Base-by-base conservation (phyloP, 2,888 invertebrate species). In the Thyatira batis region DNA sequence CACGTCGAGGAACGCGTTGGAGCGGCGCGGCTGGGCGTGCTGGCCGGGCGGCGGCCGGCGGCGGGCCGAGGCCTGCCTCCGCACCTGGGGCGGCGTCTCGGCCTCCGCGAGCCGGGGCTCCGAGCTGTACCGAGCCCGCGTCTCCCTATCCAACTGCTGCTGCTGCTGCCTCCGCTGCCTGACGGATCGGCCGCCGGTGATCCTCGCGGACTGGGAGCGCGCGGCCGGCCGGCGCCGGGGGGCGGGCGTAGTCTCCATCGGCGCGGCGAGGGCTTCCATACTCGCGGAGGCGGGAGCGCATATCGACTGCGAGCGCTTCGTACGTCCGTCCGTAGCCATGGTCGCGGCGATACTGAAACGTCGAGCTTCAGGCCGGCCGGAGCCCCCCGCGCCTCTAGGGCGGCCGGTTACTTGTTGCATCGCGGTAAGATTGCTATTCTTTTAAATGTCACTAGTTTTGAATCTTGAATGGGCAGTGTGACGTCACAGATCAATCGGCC, bases 231-330 rank as follows among this genome's bases (percentile, higher is more conserved):
- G 87, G 11, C 95, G 92, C 45, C 94, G 89, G 48, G 93, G 93
- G 9, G 93, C 93, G 53, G 93, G 93, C 57, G 93, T 93, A 50
- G 89, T 91, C 67, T 93, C 93, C 65, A 90, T 89, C 45, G 93
- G 92, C 45, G 92, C 87, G 55, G 92, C 92, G 52, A 94, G 85
- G 44, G 93, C 93, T 78, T 95, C 95, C 94, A 95, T 94, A 80
- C 94, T 95, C 80, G 92, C 90, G 76, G 94, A 93, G 71, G 94
- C 94, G 67, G 94, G 94, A 74, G 95, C 94, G 87, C 95, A 95
- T 83, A 95, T 95, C 76, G 95, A 95, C 75, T 95, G 95, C 77
- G 95, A 95, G 73, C 95, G 94, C 73, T 95, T 95, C 78, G 94
- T 93, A 67, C 93, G 93, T 85, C 93, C 93, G 82, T 93, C 93